Base-by-base conservation (phyloP, 2,888 invertebrate genomes). In the Bimastos eiseni region DNA sequence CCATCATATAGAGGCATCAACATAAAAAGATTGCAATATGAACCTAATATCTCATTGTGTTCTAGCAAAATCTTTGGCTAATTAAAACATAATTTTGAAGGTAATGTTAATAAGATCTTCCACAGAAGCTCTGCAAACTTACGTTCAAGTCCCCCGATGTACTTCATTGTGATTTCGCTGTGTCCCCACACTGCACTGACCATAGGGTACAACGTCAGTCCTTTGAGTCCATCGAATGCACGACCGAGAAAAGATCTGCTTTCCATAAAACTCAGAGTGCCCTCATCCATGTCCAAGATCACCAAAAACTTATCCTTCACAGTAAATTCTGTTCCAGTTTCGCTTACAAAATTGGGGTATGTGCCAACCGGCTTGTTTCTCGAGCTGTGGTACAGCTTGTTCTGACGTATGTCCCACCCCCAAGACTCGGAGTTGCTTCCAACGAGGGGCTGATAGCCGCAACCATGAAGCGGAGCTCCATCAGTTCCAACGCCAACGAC, bases 181-280 rank as follows among this genome's bases (percentile, higher is more conserved):
- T 90, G 91, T 15, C 91, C 91, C 91, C 91, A 91, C 36, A 91
- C 91, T n/a, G 91, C 91, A 90, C 90, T 90, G 21, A 91, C 90
- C 41, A 91, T 88, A 19, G 91, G 91, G 44, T 91, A 89, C 19
- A 91, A 37, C 11, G 44, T 91, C 24, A 86, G 86, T 36, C 91
- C 91, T 84, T 49, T 83, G 34, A 91, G 70, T 38, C 89, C 89
- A 30, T 89, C 89, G 55, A 91, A 91, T n/a, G 91, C 91, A 36
- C 88, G 86, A 44, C 91, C 91, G 21, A 91, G 70, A 34, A 90
- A 91, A 49, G 70, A 88, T 36, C 86, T 83, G 11, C 88, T 83
- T 44, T 89, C 91, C 37, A 90, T 84, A 49, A 91, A 91, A 70
- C 91, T 91, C 36, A 91, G 88, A 8, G 91, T 91, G 15, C 91